Evolutionary conservation across 1,140 invertebrate genomes (phyloP), one percentile per base, ranked within the genome.

Genomic region (Alviniconcha marisindica): DNA sequence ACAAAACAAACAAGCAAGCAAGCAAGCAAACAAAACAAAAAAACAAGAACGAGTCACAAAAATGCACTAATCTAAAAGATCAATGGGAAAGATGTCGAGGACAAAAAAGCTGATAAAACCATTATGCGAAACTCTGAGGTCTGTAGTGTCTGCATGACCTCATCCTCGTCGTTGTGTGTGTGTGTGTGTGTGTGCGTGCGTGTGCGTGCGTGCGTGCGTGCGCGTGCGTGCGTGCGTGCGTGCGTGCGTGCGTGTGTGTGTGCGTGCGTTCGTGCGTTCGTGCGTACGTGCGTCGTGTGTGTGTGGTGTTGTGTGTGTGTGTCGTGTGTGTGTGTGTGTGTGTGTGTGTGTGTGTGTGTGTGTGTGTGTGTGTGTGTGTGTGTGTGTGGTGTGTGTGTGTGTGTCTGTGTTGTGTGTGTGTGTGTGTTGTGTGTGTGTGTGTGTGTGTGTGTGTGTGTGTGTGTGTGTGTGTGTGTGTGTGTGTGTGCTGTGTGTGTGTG

Each of bases 221-320:
- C n/a, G 60, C 28, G 60, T 66, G 60, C 28, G 60, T 66, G 60
- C 28, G 60, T 66, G 60, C 28, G 60, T 66, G 60, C 28, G 60
- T 66, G 60, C 28, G 60, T 66, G 60, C 28, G 60, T 66, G 60
- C 28, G 60, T 66, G 60, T 28, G 60, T 66, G 60, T 28, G 60
- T 31, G 60, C 28, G 60, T 31, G 60, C 60, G 60, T 31, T 7
- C 60, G 60, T 66, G 60, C 60, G 60, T 66, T 7, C 60, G 60
- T 66, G 60, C 60, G 60, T 66, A n/a, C 60, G 60, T 66, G 60
- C 60, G 60, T 66, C n/a, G n/a, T n/a, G n/a, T n/a, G n/a, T n/a
- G n/a, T n/a, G n/a, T n/a, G n/a, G n/a, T n/a, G n/a, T n/a, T n/a
- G n/a, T n/a, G n/a, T n/a, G n/a, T n/a, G n/a, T n/a, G n/a, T n/a